Evolutionary conservation across 2,888 invertebrate genomes (phyloP), one percentile per base, ranked within the genome.

Genomic region (Agrilus mali): DNA sequence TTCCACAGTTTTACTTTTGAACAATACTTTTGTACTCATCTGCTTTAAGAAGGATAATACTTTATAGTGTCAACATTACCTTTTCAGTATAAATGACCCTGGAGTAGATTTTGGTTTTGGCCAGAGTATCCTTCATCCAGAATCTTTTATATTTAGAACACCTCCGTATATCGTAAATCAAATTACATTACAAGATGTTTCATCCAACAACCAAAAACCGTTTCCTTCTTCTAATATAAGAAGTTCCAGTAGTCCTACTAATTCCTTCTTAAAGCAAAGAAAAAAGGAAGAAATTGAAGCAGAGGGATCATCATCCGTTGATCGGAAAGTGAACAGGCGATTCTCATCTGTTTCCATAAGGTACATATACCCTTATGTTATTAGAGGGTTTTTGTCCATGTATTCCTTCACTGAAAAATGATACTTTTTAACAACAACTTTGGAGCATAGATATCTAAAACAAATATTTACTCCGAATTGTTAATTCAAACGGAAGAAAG

Each of bases 41-140:
- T 20, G n/a, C 38, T 36, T 36, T 12, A 27, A 14, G 22, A 27
- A 40, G 13, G 33, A 17, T 17, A 17, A 7, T 3, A 20, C 20
- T 20, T 20, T 20, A 3, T 20, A 20, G 6, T 5, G 4, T 20
- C 7, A 6, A 2, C 15, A 2, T 40, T 7, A 34, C 7, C 27
- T n/a, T 60, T 64, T 8, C 46, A 80, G 82, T 55, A 77, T 83
- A 31, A 82, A 87, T 57, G 82, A 83, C 39, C 72, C 76, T 16
- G 80, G 81, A 3, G 82, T 82, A 54, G 92, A 92, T 60, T 87
- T 82, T 54, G 94, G 93, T 0, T 96, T 89, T 60, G 95, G 94
- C 0, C 94, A 96, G 66, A 95, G 94, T 60, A 79, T 96, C 54
- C 68, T 96, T 16, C 89, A 93, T 60, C 78, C 86, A 44, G 81